Percentiles rank a stretch among this genome's conserved stretches.
These are phyloP conservation scores for Pseudochirops corinnae DNA, from an alignment of 2,797 vertebrate species.

Conservation along the genomic window DNA sequence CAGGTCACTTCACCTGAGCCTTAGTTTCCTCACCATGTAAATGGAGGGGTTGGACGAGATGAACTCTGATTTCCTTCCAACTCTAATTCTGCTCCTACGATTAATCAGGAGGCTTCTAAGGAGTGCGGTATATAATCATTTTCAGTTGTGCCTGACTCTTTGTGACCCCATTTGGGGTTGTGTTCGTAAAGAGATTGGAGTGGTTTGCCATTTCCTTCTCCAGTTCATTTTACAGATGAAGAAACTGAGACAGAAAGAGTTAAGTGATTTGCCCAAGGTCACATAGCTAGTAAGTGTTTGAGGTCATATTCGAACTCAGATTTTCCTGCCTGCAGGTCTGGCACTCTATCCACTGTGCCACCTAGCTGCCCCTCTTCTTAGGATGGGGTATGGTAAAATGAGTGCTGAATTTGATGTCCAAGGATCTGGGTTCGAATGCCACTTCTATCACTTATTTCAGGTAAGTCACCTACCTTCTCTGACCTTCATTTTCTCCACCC, in stretches of 20 bases:
- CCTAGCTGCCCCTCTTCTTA: neutral
- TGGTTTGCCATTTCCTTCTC: neutral
- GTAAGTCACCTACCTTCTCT: neutral
- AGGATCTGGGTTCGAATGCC: neutral
- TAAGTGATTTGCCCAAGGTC: neutral
- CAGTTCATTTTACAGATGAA: neutral
- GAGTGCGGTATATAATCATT: neutral
- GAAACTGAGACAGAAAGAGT: neutral
- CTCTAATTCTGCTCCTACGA: neutral
- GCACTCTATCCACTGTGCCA: neutral
- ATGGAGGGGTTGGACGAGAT: neutral
- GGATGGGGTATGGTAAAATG: neutral
- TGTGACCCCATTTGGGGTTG: neutral
- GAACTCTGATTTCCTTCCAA: neutral
- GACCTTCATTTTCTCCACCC: no score
- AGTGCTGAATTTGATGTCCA: neutral
- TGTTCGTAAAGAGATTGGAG: neutral
- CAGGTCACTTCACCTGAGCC: neutral
- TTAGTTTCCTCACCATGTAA: neutral
- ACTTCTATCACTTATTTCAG: neutral
- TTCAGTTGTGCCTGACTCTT: neutral
- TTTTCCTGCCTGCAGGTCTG: neutral
- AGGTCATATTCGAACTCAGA: neutral
- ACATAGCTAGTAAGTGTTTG: neutral
- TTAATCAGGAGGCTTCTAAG: neutral